phyloP scores from a whole-genome alignment of 2,113 vertebrate genomes.

The Lamprologus callipterus region DNA sequence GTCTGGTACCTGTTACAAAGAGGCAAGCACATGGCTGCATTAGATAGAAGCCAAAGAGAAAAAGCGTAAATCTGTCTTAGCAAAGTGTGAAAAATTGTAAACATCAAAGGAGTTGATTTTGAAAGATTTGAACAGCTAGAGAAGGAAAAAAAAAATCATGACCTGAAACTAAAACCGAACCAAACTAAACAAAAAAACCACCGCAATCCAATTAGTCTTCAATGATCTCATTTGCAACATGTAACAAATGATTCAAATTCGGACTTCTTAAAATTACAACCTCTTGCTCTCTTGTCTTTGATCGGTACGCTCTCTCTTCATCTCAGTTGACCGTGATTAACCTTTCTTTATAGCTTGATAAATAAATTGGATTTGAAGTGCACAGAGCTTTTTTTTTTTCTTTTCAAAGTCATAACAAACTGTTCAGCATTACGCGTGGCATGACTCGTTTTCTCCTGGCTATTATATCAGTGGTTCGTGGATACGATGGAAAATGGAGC shows the following conservation, averaged over 20 bases:
- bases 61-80: not conserved
- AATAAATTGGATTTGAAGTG: not conserved
- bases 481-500: slow-evolving; percentile 31
- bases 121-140: not conserved
- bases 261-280: not conserved
- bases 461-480: not conserved
- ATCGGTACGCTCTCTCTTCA: not conserved
- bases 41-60: not conserved
- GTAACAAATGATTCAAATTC: not conserved
- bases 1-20: slow-evolving; percentile 81
- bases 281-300: not conserved
- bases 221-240: not conserved
- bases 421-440: slow-evolving; percentile 18
- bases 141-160: not conserved
- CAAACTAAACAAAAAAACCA: not conserved
- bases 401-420: not conserved
- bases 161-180: not conserved
- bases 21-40: not conserved
- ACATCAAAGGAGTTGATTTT: not conserved
- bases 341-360: not conserved
- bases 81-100: not conserved
- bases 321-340: not conserved
- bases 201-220: not conserved
- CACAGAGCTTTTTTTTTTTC: not conserved
- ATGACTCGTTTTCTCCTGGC: slow-evolving; percentile 55